Conservation (phyloP, 2,797 vertebrate genomes). For the Neosilurus mollespiculum region DNA sequence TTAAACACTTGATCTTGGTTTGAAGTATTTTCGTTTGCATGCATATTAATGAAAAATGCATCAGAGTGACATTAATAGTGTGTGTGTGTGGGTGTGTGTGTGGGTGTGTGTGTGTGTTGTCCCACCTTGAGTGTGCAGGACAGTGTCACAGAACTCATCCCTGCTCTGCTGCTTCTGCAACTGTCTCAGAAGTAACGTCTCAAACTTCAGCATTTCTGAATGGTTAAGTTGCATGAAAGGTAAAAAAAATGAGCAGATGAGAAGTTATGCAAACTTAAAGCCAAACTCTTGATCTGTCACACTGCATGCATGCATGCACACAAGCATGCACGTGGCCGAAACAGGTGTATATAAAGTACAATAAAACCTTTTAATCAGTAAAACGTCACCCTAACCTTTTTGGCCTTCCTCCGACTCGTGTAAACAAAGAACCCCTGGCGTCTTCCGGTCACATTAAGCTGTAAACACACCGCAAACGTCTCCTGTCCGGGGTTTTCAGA, state of each 20-base stretch:
- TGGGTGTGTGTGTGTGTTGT: background rate
- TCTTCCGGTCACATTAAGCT: background rate
- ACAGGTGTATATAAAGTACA: background rate
- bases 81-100: too few species aligned
- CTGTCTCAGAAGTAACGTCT: constrained; percentile 66
- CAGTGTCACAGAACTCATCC: constrained; percentile 72
- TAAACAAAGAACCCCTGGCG: background rate
- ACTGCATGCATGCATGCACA: background rate
- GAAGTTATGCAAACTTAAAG: background rate
- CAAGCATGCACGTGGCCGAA: background rate
- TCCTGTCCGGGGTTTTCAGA: background rate
- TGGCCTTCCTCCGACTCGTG: background rate
- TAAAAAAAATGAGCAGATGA: background rate
- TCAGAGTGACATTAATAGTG: background rate
- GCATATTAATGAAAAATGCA: background rate
- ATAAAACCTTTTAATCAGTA: background rate
- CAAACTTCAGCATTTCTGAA: constrained; percentile 59
- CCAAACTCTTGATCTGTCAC: background rate
- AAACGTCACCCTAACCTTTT: constrained; percentile 5
- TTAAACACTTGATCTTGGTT: background rate
- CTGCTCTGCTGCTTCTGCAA: constrained; percentile 73
- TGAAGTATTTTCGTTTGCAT: background rate
- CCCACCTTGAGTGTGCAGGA: constrained; percentile 71
- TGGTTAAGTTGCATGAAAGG: background rate
- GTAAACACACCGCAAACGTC: too few species aligned